phyloP scores from a whole-genome alignment of 1,140 invertebrate genomes.

The Stegodyphus mimosarum region DNA sequence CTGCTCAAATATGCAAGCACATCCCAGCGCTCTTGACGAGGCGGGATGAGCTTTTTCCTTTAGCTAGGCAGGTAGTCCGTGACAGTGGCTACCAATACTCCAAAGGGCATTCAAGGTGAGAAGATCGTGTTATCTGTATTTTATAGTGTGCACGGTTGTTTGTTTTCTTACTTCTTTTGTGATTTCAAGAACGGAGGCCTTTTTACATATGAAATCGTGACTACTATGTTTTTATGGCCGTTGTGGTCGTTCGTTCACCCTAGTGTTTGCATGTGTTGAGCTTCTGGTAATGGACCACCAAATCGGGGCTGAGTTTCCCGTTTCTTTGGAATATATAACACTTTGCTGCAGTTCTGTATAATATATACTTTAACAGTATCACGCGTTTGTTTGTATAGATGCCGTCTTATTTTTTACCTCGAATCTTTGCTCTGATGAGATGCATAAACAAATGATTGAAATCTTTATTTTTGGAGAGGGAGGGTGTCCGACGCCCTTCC shows the following conservation, averaged over 20 bases:
- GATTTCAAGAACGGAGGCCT: not conserved
- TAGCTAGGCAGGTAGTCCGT: conserved; percentile 93
- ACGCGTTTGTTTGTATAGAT: no score
- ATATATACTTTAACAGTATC: no score
- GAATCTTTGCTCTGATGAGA: no score
- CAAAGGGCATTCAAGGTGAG: conserved; percentile 79
- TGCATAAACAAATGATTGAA: no score
- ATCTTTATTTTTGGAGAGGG: no score
- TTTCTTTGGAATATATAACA: no score
- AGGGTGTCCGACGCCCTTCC: no score
- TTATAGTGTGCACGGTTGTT: not conserved
- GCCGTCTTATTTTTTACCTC: no score
- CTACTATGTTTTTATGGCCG: not conserved
- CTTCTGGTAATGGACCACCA: no score
- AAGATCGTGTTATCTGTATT: conserved; percentile 27
- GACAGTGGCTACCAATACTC: conserved; percentile 92
- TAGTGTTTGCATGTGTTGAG: not conserved
- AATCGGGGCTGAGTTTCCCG: no score
- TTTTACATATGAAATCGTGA: not conserved
- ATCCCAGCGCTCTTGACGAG: conserved; percentile 90
- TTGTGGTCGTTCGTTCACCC: not conserved
- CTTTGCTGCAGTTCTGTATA: no score
- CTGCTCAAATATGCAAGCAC: conserved; percentile 92
- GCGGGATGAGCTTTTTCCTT: conserved; percentile 92
- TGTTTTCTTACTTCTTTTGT: conserved; percentile 1